phyloP scores from a whole-genome alignment of 2,797 vertebrate genomes.

The Chiloscyllium punctatum region DNA sequence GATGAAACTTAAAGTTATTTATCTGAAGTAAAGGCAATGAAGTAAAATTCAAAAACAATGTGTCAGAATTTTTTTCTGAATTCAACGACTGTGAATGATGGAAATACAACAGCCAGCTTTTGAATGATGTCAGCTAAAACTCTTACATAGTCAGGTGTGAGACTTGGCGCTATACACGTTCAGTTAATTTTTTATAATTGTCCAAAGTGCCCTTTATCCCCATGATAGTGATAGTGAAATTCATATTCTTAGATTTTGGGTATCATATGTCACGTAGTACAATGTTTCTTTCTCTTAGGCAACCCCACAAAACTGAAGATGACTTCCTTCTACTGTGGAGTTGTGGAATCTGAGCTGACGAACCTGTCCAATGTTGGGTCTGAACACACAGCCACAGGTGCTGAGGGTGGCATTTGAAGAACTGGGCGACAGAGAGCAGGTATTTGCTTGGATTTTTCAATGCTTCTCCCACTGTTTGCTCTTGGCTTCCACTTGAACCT shows the following conservation, averaged over 20 bases:
- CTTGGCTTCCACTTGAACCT: no score
- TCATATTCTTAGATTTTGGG: neutral
- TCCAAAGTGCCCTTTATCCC: neutral
- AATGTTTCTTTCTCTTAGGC: neutral
- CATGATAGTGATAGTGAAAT: neutral
- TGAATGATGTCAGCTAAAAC: neutral
- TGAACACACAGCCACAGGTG: no score
- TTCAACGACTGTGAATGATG: neutral
- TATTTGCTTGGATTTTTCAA: no score
- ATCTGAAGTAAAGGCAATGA: neutral
- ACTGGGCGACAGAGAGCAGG: no score
- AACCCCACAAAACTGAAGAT: no score
- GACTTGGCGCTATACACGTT: neutral
- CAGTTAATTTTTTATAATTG: slow-evolving; percentile 20
- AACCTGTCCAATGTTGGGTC: no score
- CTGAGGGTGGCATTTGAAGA: no score
- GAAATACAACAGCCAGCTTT: neutral
- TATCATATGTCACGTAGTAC: no score
- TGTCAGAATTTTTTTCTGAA: neutral
- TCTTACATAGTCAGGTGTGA: neutral
- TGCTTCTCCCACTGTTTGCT: no score
- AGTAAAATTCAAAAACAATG: neutral
- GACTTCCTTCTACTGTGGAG: no score
- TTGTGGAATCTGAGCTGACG: no score
- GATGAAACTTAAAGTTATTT: neutral